Conservation (phyloP, 2,888 invertebrate species). For the Athripsodes cinereus region DNA sequence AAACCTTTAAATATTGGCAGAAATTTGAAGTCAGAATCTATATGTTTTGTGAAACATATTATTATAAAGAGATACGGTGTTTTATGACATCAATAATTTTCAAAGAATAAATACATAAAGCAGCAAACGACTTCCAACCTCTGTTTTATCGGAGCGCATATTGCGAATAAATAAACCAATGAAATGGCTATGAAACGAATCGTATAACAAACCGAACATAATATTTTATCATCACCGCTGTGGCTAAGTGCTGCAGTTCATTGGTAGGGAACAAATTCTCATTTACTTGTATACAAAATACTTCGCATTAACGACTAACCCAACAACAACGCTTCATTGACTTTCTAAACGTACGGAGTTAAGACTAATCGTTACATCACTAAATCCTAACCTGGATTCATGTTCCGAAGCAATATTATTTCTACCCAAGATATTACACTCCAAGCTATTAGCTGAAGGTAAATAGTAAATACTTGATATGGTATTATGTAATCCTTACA, state of each 20-base stretch:
- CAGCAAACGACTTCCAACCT: not conserved
- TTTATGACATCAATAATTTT: not conserved
- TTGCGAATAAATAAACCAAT: not conserved
- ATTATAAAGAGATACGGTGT: too few species aligned
- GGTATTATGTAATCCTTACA: too few species aligned
- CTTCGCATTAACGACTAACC: not conserved
- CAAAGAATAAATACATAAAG: not conserved
- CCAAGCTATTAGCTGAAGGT: too few species aligned
- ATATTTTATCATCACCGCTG: not conserved
- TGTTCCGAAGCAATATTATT: not conserved
- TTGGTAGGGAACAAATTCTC: too few species aligned
- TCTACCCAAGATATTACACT: too few species aligned
- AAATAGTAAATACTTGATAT: too few species aligned
- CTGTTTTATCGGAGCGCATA: not conserved
- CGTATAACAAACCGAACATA: not conserved
- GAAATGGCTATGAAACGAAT: not conserved
- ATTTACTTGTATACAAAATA: not conserved
- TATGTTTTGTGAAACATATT: too few species aligned
- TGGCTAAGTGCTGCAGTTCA: not conserved
- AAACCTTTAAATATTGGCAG: too few species aligned
- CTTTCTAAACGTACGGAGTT: not conserved
- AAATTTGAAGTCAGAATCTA: too few species aligned
- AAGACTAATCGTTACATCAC: not conserved
- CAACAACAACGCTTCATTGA: not conserved
- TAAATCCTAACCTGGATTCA: not conserved